Base-by-base conservation (phyloP, 2,113 vertebrate genomes). In the Heloderma charlesbogerti region DNA sequence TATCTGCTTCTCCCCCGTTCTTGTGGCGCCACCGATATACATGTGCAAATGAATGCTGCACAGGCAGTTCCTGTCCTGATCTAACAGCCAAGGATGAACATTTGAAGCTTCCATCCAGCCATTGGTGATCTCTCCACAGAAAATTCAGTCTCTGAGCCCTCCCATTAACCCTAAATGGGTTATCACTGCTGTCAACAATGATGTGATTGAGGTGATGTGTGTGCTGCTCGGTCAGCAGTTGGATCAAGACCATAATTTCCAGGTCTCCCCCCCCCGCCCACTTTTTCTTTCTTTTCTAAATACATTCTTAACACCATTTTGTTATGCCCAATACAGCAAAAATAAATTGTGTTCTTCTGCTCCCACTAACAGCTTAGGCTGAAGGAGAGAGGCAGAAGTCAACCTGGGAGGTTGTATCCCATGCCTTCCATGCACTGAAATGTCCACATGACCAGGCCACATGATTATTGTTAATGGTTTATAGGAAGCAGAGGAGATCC, bases 301-400 rank as follows among this genome's bases (percentile, higher is more conserved):
- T 92, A 92, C 20, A 51, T 90, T 93, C 92, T 48, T 66, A 85
- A 88, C 89, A 78, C 16, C 25, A 0, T 43, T 93, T 31, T 57
- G n/a, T 87, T 48, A 60, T 37, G 57, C 75, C n/a, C 71, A 54
- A 8, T 16, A 79, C 60, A 84, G n/a, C 91, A 40, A 84, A 4
- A 67, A 71, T 0, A 45, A 88, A 57, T 31, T 6, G 15, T 40
- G 51, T n/a, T 90, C 84, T 79, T 37, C 13, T 48, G 67, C 31
- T 91, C 83, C 84, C 0, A 0, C 67, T 81, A 40, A 45, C 77
- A 18, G 18, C 8, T 89, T 9, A 92, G 45, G 71, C 43, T 43
- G 84, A 80, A 37, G 63, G 45, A 88, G 78, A 90, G 8, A 60
- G 71, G 2, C 12, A 63, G 3, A 45, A 67, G 92, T 75, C 25